These are phyloP conservation scores for Oreochromis grahami DNA, from an alignment of 2,797 vertebrate genomes.

Conservation along the genomic window DNA sequence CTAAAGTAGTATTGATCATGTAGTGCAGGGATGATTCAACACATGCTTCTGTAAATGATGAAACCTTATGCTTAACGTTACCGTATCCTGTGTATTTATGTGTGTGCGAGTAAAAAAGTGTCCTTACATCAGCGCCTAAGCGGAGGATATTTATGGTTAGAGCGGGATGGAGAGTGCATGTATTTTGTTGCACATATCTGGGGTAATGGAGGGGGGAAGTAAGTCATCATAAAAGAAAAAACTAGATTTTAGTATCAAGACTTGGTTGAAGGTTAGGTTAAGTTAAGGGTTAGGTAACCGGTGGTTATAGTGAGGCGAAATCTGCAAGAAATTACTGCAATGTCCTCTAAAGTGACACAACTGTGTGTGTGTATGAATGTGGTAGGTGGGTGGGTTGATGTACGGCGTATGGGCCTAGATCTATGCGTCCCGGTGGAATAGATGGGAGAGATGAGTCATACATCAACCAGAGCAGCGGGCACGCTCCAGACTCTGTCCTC, in stretches of 20 bases:
- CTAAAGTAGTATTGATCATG: conserved; percentile 43
- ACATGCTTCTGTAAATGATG: neutral
- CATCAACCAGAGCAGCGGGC: conserved; percentile 44
- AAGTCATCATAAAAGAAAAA: neutral
- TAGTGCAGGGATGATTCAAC: conserved; percentile 14
- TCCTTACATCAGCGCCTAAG: neutral
- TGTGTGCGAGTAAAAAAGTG: neutral
- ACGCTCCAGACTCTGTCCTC: conserved; percentile 20
- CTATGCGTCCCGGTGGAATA: conserved; percentile 27
- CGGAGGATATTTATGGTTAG: neutral
- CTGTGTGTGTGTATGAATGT: neutral
- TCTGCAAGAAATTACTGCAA: neutral
- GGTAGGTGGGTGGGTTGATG: conserved; percentile 4
- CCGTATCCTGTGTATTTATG: neutral
- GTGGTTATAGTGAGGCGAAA: neutral
- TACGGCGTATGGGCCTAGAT: conserved; percentile 1
- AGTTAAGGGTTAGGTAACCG: neutral
- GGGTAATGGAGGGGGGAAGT: neutral
- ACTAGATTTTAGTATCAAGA: neutral
- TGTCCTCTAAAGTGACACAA: neutral
- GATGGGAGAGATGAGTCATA: conserved; percentile 48
- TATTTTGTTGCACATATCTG: neutral
- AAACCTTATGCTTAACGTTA: neutral
- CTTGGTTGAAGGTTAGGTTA: neutral
- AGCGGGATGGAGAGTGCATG: neutral